Evolutionary conservation across 1,140 invertebrate genomes (phyloP).

Genomic region (Conus ventricosus): DNA sequence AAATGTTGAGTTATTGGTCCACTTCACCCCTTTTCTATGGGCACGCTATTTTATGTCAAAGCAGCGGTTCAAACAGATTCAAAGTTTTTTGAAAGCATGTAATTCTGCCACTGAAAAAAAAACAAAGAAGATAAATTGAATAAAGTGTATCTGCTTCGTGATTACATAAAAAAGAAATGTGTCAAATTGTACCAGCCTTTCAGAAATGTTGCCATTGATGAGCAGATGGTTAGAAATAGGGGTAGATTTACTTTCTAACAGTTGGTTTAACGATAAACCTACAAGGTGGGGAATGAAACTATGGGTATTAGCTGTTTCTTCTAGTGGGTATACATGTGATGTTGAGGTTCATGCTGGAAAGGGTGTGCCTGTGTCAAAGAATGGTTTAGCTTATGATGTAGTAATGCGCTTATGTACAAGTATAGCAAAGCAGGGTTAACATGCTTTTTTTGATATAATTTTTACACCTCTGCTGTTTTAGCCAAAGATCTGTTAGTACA

Average conservation of each 20-base stretch:
- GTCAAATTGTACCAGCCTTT: constrained; percentile 18
- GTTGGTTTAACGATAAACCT: not conserved
- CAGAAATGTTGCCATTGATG: constrained; percentile 1
- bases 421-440: not conserved
- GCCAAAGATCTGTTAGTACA: too few species aligned
- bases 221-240: constrained; percentile 13
- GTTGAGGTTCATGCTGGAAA: not conserved
- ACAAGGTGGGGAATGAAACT: not conserved
- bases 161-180: not conserved
- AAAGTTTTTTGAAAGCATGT: constrained; percentile 3
- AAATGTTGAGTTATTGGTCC: constrained; percentile 6
- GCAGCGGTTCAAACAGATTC: not conserved
- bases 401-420: not conserved
- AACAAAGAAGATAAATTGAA: not conserved
- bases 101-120: not conserved
- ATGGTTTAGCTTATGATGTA: not conserved
- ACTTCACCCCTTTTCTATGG: not conserved
- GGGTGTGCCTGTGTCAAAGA: constrained; percentile 6
- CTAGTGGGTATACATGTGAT: not conserved
- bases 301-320: not conserved
- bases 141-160: not conserved
- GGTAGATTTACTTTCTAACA: constrained; percentile 1
- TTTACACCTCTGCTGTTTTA: not conserved
- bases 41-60: not conserved
- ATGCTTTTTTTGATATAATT: not conserved